A percentile compares a stretch with the other conserved stretches of the same genome.
phyloP scores from a whole-genome alignment of 2,113 vertebrate genomes.

The Burhinus oedicnemus region DNA sequence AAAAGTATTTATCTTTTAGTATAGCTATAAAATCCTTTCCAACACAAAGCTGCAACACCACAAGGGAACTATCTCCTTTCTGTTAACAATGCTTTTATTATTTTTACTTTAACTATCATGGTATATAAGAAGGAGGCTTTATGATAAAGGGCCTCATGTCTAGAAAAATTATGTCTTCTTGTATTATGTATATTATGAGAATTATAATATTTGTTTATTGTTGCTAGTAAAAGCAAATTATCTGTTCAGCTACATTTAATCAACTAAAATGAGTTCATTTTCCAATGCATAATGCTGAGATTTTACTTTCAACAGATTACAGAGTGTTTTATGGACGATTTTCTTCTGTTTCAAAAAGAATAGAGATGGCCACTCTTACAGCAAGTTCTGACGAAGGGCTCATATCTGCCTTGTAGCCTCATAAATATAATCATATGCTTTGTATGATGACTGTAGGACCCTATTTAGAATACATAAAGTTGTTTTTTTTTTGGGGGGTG shows the following conservation, averaged over 20 bases:
- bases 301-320: neutral
- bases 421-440: neutral
- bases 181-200: neutral
- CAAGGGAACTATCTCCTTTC: neutral
- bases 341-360: slow-evolving; percentile 9
- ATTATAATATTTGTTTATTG: slow-evolving; percentile 23
- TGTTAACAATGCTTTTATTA: neutral
- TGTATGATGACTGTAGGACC: neutral
- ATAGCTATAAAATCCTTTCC: slow-evolving; percentile 18
- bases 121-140: neutral
- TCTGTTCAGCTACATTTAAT: slow-evolving; percentile 14
- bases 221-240: slow-evolving; percentile 19
- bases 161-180: neutral
- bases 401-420: neutral
- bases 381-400: neutral
- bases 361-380: neutral
- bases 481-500: neutral
- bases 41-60: neutral
- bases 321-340: neutral
- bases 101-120: slow-evolving; percentile 18
- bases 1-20: slow-evolving; percentile 48
- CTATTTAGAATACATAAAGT: neutral
- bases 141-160: neutral
- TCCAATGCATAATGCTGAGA: neutral
- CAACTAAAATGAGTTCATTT: neutral